These are phyloP conservation scores for Eptesicus fuscus DNA, from an alignment of 2,113 vertebrate genomes.

Conservation along the genomic window DNA sequence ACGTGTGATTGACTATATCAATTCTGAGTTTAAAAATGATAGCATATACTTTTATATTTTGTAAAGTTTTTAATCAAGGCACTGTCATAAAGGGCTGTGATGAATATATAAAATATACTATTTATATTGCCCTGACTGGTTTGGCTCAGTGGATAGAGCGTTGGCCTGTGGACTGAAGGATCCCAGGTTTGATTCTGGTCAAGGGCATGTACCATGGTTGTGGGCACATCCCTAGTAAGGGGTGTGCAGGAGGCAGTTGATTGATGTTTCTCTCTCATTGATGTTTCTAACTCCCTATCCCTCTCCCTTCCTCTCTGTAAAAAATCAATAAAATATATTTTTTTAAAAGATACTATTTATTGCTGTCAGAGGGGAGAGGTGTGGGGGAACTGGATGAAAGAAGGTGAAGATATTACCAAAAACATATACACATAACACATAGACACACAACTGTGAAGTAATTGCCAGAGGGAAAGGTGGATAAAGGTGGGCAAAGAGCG, in stretches of 20 bases:
- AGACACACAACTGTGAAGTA: not conserved
- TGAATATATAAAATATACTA: not conserved
- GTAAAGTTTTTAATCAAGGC: conserved; percentile 38
- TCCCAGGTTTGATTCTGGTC: no score
- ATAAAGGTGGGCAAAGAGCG: not conserved
- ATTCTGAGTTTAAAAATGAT: conserved; percentile 48
- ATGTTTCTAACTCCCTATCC: no score
- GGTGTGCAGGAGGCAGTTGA: no score
- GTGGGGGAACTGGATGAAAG: not conserved
- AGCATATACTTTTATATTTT: conserved; percentile 40
- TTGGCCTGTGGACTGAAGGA: no score
- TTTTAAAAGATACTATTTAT: not conserved
- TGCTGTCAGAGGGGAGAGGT: not conserved
- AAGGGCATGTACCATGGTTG: no score
- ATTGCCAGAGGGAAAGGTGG: not conserved
- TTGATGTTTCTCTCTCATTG: no score
- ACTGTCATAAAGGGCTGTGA: not conserved
- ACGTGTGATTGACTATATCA: not conserved
- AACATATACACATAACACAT: not conserved
- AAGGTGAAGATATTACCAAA: not conserved
- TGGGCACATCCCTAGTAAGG: no score
- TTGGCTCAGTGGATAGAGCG: no score
- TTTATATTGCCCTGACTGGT: no score
- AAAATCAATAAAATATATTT: no score
- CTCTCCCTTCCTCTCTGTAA: no score